Percentiles rank a stretch among this genome's conserved stretches.
Conservation (phyloP, 1,140 invertebrate genomes). For the Dolichoris vasculosae region DNA sequence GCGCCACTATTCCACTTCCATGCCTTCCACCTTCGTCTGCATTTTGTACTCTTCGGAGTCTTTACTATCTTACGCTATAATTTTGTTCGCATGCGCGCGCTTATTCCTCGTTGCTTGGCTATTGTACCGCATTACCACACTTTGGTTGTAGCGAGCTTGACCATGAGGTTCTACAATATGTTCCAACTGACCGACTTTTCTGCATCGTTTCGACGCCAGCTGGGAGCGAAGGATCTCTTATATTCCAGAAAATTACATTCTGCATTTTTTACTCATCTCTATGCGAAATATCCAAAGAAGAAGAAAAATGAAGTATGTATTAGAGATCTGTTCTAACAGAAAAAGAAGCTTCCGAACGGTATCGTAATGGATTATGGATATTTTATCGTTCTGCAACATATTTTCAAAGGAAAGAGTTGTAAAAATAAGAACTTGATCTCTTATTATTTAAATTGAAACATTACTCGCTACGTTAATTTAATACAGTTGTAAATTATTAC, state of each 20-base stretch:
- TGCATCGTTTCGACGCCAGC: background rate
- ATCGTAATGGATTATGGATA: background rate
- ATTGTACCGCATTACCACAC: background rate
- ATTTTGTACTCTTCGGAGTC: background rate
- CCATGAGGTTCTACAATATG: constrained; percentile 3
- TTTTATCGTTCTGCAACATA: background rate
- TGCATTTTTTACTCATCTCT: constrained; percentile 3
- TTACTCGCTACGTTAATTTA: background rate
- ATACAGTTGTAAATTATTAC: background rate
- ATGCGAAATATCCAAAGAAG: background rate
- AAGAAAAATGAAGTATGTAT: constrained; percentile 4
- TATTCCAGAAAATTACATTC: constrained; percentile 22
- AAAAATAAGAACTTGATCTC: background rate
- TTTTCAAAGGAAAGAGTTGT: background rate
- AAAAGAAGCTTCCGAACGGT: background rate
- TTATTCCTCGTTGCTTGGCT: background rate
- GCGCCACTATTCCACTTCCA: background rate
- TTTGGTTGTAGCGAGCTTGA: background rate
- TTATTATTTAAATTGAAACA: background rate
- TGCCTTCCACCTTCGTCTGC: background rate
- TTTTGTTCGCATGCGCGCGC: background rate
- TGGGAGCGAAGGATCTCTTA: background rate
- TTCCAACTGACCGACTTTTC: constrained; percentile 35
- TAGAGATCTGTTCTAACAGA: background rate
- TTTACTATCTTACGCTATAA: background rate